A percentile compares a stretch with the other conserved stretches of the same genome.
These are phyloP conservation scores for Pocillopora damicornis DNA, from an alignment of 64 coral and sea anemone species.

Conservation along the genomic window DNA sequence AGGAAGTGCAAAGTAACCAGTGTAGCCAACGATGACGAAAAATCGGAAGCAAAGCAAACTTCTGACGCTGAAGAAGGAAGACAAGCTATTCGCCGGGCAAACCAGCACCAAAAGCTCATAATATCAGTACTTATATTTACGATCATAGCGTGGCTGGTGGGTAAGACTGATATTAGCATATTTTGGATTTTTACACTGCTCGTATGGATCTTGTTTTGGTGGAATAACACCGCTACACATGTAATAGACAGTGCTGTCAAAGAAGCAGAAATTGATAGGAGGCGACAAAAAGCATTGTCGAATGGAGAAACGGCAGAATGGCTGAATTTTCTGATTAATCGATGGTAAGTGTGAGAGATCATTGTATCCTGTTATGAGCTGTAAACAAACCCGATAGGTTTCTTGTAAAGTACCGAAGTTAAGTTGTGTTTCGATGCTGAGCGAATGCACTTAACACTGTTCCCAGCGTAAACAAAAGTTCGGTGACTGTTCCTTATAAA, in stretches of 20 bases:
- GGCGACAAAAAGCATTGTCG: conserved; percentile 42
- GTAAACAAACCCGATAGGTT: no score
- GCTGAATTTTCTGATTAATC: conserved; percentile 68
- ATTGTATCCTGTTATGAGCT: background rate
- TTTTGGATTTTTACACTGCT: conserved; percentile 43
- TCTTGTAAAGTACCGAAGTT: no score
- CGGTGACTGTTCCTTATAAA: no score
- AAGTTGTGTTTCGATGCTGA: no score
- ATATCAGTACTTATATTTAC: conserved; percentile 15
- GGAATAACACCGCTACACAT: conserved; percentile 32
- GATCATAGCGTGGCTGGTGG: conserved; percentile 41
- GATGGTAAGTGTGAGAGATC: conserved; percentile 51
- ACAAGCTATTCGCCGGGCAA: background rate
- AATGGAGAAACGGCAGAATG: conserved; percentile 67
- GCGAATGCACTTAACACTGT: no score
- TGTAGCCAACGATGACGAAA: background rate
- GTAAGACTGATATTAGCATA: conserved; percentile 13
- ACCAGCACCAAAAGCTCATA: conserved; percentile 42
- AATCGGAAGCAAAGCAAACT: background rate
- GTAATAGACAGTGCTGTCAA: conserved; percentile 41
- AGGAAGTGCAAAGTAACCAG: background rate
- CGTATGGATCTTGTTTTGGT: conserved; percentile 45
- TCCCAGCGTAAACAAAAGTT: no score
- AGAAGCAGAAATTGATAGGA: conserved; percentile 45
- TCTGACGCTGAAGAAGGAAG: background rate